Percentiles rank a stretch among this genome's conserved stretches.
phyloP scores from a whole-genome alignment of 2,797 vertebrate species.

The Neopelma chrysocephalum region DNA sequence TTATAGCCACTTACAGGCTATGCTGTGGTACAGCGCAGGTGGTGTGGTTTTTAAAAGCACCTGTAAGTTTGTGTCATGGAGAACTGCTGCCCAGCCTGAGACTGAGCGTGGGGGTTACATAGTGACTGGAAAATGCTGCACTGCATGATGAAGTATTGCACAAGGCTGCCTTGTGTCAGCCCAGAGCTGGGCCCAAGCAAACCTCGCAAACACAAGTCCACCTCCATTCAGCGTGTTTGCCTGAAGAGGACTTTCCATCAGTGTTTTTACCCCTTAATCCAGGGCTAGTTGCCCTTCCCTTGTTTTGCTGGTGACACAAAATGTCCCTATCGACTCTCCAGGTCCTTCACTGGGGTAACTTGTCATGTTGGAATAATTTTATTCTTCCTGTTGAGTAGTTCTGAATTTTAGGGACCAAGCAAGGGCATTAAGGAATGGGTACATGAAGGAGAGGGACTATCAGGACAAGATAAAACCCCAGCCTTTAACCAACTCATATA shows the following conservation, averaged over 20 bases:
- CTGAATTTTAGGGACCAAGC: neutral
- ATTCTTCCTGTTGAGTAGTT: neutral
- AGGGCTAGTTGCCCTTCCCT: neutral
- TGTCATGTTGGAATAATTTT: neutral
- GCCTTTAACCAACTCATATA: neutral
- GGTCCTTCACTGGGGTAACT: neutral
- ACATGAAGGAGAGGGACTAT: neutral
- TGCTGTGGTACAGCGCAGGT: neutral
- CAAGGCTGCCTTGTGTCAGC: neutral
- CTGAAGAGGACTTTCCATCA: neutral
- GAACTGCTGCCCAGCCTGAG: neutral
- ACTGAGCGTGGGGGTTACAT: neutral
- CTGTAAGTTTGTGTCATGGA: neutral
- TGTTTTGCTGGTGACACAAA: neutral
- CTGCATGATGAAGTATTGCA: neutral
- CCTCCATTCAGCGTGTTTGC: neutral
- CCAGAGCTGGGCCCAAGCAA: neutral
- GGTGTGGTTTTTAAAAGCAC: neutral
- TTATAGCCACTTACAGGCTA: rapidly evolving
- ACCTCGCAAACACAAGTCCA: neutral
- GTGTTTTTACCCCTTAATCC: neutral
- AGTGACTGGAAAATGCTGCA: neutral
- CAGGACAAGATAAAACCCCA: neutral
- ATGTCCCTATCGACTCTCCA: neutral
- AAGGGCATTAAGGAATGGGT: neutral